Conservation (phyloP, 2,113 vertebrate genomes). For the Haplotaxodon microlepis region DNA sequence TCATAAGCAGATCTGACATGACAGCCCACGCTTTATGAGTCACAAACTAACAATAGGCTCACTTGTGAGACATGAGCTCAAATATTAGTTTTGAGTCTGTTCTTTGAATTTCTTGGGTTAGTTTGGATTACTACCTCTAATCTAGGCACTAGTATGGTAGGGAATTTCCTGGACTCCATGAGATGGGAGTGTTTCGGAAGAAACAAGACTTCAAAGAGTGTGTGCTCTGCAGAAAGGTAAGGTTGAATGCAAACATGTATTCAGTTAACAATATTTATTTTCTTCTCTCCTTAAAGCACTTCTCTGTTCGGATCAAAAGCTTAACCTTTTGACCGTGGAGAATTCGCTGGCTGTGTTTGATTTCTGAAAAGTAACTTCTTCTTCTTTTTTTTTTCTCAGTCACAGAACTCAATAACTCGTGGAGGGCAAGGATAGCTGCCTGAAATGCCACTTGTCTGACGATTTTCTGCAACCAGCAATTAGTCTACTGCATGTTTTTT, state of each 20-base stretch:
- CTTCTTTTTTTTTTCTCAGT: background rate
- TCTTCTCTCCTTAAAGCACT: slow-evolving; percentile 58
- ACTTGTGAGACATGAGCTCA: slow-evolving; percentile 65
- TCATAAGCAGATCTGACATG: slow-evolving; percentile 48
- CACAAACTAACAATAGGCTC: slow-evolving; percentile 56
- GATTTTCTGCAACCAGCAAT: slow-evolving; percentile 34
- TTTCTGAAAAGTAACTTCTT: slow-evolving; percentile 7
- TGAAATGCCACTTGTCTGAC: slow-evolving; percentile 42
- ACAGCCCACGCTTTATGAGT: slow-evolving; percentile 53
- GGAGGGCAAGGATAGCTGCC: slow-evolving; percentile 11
- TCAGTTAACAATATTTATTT: slow-evolving; percentile 62
- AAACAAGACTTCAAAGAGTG: slow-evolving; percentile 67
- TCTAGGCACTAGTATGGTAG: slow-evolving; percentile 38
- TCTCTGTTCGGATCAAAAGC: slow-evolving; percentile 65
- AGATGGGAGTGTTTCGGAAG: slow-evolving; percentile 67
- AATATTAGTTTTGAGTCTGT: slow-evolving; percentile 66
- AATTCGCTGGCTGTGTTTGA: slow-evolving; percentile 52
- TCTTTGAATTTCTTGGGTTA: slow-evolving; percentile 65
- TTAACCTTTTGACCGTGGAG: slow-evolving; percentile 65
- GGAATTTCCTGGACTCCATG: slow-evolving; percentile 62
- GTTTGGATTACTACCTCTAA: slow-evolving; percentile 61
- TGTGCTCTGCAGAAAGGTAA: slow-evolving; percentile 52
- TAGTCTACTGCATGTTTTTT: slow-evolving; percentile 15
- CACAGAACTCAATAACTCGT: slow-evolving; percentile 8
- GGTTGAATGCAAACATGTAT: slow-evolving; percentile 68